Base-by-base conservation (phyloP, 2,113 vertebrate species). In the Romanogobio albipinnatus region DNA sequence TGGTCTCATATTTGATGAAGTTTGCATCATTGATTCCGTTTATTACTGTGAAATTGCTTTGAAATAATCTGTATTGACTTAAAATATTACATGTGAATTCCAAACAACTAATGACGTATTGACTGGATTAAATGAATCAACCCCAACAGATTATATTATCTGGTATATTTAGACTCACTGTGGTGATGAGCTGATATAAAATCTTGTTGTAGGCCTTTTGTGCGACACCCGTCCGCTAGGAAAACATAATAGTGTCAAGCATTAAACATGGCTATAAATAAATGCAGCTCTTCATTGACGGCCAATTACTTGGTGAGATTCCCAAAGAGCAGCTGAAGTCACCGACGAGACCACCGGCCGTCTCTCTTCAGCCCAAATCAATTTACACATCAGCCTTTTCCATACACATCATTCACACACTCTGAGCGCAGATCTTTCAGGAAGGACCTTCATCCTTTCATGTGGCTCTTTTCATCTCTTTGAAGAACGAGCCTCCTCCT, bases 291-390 rank as follows among this genome's bases (percentile, higher is more conserved):
- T 79, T 81, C 82, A 58, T 39, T 78, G 43, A 39, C 3, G 68
- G 85, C 14, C 62, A 86, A 88, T 89, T 89, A 89, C 88, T 68
- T 82, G 83, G 81, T 87, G 87, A 86, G 73, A 89, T 86, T 83
- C 78, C 66, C 61, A 45, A 3, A 17, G 47, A 86, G 64, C 26
- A 77, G 76, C 78, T 29, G 68, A 29, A 6, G 59, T 71, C 74
- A 39, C 5, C 29, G 24, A 36, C 15, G 86, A 82, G 33, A 71
- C 77, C 26, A n/a, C 2, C 58, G 43, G 49, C 43, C 24, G 4
- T 14, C 45, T 77, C 75, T 22, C 36, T 56, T 58, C 53, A 19
- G 73, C 84, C 45, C 70, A 68, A 70, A 82, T 89, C 90, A 89
- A 86, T 87, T 87, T 84, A 81, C 88, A 89, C 87, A 62, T 85